Evolutionary conservation across 2,797 vertebrate genomes (phyloP).

Genomic region (Limosa lapponica): DNA sequence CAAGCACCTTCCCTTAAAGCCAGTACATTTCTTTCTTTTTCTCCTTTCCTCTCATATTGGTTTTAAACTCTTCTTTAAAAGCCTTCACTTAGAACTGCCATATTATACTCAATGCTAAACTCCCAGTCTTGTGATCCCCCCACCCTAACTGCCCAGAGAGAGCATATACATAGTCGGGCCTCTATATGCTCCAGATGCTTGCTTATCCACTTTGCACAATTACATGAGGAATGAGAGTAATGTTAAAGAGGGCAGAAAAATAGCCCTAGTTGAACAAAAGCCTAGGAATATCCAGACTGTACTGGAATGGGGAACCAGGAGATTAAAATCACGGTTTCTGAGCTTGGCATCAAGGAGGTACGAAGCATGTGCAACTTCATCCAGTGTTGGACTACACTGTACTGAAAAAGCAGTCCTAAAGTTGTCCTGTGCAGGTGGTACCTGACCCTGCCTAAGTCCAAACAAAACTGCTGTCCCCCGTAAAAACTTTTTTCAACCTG

Average conservation of each 20-base stretch:
- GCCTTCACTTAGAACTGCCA: neutral
- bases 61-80: neutral
- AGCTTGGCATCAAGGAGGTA: neutral
- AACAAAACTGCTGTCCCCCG: neutral
- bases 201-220: neutral
- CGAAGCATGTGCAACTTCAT: neutral
- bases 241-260: neutral
- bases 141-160: neutral
- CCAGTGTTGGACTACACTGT: rapidly evolving
- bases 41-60: neutral
- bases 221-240: neutral
- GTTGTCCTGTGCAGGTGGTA: neutral
- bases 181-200: neutral
- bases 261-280: neutral
- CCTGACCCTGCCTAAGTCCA: neutral
- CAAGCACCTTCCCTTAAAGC: neutral
- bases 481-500: neutral
- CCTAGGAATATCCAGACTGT: neutral
- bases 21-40: neutral
- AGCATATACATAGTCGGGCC: neutral
- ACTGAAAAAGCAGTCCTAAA: neutral
- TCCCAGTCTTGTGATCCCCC: neutral
- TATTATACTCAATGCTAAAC: neutral
- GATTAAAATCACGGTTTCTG: neutral
- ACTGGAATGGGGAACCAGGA: rapidly evolving